These are phyloP conservation scores for Hyposoter dolosus DNA, from an alignment of 2,888 invertebrate genomes.

Conservation along the genomic window DNA sequence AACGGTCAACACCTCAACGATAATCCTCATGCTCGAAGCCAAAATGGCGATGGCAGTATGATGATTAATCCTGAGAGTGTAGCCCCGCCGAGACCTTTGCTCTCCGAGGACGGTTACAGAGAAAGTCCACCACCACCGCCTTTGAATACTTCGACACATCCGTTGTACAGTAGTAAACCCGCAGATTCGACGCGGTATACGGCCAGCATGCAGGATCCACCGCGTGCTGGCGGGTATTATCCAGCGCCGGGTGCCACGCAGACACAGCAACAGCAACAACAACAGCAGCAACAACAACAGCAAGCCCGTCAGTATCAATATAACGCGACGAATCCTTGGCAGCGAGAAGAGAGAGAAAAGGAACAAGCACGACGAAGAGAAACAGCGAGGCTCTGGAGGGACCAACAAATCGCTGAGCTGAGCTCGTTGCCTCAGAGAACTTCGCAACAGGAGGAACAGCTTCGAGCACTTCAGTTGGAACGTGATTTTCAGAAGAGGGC, in stretches of 20 bases:
- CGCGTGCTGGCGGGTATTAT: constrained; percentile 89
- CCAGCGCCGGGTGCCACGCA: constrained; percentile 82
- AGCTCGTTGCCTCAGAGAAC: constrained; percentile 89
- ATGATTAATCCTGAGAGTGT: constrained; percentile 71
- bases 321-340: constrained; percentile 93
- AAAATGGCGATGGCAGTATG: constrained; percentile 73
- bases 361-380: constrained; percentile 90
- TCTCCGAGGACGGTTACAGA: constrained; percentile 82
- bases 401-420: constrained; percentile 94
- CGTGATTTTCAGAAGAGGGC: constrained; percentile 97
- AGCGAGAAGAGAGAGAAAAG: constrained; percentile 96
- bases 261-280: constrained; percentile 76
- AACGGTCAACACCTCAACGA: constrained; percentile 77
- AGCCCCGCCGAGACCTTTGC: constrained; percentile 82
- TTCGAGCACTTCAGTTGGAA: constrained; percentile 95
- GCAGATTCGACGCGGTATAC: constrained; percentile 86
- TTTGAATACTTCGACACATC: constrained; percentile 90
- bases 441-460: constrained; percentile 93
- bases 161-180: constrained; percentile 86
- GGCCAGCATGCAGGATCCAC: constrained; percentile 91
- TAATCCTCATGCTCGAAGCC: constrained; percentile 67
- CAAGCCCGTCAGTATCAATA: constrained; percentile 85
- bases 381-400: constrained; percentile 92
- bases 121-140: constrained; percentile 88
- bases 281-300: constrained; percentile 81